Base-by-base conservation (phyloP, 2,797 vertebrate species). In the Oryzias dopingdopingensis region DNA sequence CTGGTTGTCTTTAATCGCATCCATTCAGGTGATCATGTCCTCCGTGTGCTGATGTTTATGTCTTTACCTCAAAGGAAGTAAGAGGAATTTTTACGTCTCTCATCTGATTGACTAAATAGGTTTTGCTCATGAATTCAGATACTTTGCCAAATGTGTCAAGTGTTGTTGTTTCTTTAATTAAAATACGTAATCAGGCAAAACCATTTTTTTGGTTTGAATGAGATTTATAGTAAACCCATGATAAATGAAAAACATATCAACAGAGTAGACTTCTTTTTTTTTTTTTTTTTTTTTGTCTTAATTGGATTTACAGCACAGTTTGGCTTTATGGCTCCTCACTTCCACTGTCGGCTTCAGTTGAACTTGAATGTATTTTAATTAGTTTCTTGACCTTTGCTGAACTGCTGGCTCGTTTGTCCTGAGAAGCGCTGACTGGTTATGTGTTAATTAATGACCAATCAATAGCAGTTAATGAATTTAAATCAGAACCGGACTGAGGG, bases 361-460 rank as follows among this genome's bases (percentile, higher is more conserved):
- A 56, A 51, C 22, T 14, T 46, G 45, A 14, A 20, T 10, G 22
- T 32, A 5, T 20, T 67, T 50, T 60, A 49, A 58, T 58, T 24
- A 45, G 10, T 52, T 49, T 44, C 12, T 42, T 54, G 51, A 42
- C 44, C 46, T 56, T 56, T 59, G 53, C 53, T 29, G 42, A 56
- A 22, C 6, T 56, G 32, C 43, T 32, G 17, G 17, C 10, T 22
- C 50, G 24, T 17, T 43, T 52, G 24, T 4, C 16, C 2, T 14
- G 32, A 22, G n/a, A 43, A 43, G 16, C 16, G 0, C 23, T 63
- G 40, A 67, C 8, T 59, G 56, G 62, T 51, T 2, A 8, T 18
- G 54, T n/a, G 23, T 42, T 53, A 56, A 70, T 69, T 50, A 67
- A 70, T 42, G 24, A 42, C 29, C 17, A 37, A 59, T 70, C 43